A percentile compares a stretch with the other conserved stretches of the same genome.
Evolutionary conservation across 2,888 invertebrate genomes (phyloP).

Genomic region (Amphimallon solstitiale): DNA sequence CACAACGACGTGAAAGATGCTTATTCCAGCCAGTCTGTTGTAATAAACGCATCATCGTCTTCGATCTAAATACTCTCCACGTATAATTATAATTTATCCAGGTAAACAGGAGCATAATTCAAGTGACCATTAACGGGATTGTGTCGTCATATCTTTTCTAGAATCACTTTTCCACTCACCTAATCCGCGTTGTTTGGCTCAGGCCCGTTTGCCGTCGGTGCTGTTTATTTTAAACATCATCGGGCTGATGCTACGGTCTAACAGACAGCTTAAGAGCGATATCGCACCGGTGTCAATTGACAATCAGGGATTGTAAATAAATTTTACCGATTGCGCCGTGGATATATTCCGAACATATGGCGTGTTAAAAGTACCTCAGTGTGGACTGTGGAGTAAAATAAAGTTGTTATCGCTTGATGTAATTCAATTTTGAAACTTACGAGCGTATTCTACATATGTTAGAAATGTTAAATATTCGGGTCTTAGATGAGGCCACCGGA

Average conservation of each 20-base stretch:
- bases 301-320: slow-evolving; percentile 40
- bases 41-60: not conserved
- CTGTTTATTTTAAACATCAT: slow-evolving; percentile 45
- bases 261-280: slow-evolving; percentile 43
- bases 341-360: not conserved
- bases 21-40: not conserved
- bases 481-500: too few species aligned
- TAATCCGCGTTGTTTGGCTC: slow-evolving; percentile 37
- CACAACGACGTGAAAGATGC: not conserved
- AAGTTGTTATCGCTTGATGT: too few species aligned
- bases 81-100: slow-evolving; percentile 43
- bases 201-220: not conserved
- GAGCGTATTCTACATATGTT: too few species aligned
- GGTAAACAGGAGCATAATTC: slow-evolving; percentile 46
- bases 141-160: not conserved
- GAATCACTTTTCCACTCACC: slow-evolving; percentile 47
- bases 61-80: slow-evolving; percentile 7
- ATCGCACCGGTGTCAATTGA: slow-evolving; percentile 46
- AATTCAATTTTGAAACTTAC: too few species aligned
- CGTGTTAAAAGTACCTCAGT: not conserved
- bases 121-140: slow-evolving; percentile 30
- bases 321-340: not conserved
- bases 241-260: slow-evolving; percentile 41
- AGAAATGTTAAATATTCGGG: too few species aligned
- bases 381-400: not conserved